Base-by-base conservation (phyloP, 2,797 vertebrate species). In the Odontamblyopus rebecca region DNA sequence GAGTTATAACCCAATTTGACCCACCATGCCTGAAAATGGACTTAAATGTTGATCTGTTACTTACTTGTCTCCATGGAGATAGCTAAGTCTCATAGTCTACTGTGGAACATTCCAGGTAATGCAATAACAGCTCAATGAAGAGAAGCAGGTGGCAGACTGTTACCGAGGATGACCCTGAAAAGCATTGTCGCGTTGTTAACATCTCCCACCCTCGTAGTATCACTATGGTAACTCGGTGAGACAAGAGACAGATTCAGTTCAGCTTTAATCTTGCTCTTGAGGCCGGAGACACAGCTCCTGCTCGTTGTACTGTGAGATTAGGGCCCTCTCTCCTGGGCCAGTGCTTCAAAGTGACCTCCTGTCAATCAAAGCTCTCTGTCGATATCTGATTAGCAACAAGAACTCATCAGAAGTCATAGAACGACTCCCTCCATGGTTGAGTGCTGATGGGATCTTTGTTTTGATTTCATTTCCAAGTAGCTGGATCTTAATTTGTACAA, bases 211-310 rank as follows among this genome's bases (percentile, higher is more conserved):
- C 16, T 19, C 8, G 5, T n/a, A 54, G 6, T 15, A 48, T 38
- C 30, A 4, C 61, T 38, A 2, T n/a, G 7, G 51, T 6, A n/a
- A n/a, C 51, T n/a, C 15, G 3, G 16, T 3, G 51, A 54, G 19
- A 62, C 61, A 62, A 6, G 0, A 29, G 6, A 23, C 6, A 15
- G 35, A 9, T n/a, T 38, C 6, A n/a, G 18, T 23, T 8, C 62
- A 9, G n/a, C n/a, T 50, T 66, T 66, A 41, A 61, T 61, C 30
- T 62, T n/a, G 18, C 30, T n/a, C 61, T n/a, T 8, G 12, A 41
- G 19, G 35, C 41, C 18, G 27, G 15, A 74, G 75, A 64, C 75
- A 80, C 81, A 70, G 77, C 35, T 62, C 12, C 16, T 79, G 76
- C 61, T 63, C 61, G 5, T 69, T 71, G 57, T 61, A 67, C 32